Conservation (phyloP, 2,888 invertebrate genomes). For the Caenorhabditis panamensis region DNA sequence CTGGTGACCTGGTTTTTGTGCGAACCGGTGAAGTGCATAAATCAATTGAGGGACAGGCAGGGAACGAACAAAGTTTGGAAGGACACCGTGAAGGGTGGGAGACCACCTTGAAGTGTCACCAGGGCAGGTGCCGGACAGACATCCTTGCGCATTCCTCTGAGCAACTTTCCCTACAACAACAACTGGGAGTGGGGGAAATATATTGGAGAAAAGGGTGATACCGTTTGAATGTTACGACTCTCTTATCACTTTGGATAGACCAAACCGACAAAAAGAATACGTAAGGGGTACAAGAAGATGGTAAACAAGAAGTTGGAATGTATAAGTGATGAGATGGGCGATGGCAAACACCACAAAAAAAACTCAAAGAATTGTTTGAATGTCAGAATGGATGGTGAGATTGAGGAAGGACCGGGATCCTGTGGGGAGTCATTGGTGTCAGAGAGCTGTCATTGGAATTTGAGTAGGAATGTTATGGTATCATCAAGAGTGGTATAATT, state of each 20-base stretch:
- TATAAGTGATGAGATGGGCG: constrained; percentile 42
- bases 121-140: constrained; percentile 7
- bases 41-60: constrained; percentile 25
- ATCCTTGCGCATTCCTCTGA: constrained; percentile 6
- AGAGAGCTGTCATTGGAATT: background rate
- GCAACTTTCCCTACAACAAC: constrained; percentile 1
- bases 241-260: constrained; percentile 40
- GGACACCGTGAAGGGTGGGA: constrained; percentile 13
- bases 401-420: background rate
- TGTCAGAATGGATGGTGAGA: background rate
- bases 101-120: constrained; percentile 32
- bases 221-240: constrained; percentile 19
- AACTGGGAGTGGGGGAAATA: background rate
- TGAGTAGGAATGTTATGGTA: no score
- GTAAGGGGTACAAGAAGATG: constrained; percentile 27
- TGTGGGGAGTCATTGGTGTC: background rate
- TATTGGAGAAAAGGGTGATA: background rate
- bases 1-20: constrained; percentile 53
- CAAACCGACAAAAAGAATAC: constrained; percentile 30
- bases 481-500: no score
- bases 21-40: constrained; percentile 48
- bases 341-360: constrained; percentile 21
- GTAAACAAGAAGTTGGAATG: constrained; percentile 49
- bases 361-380: constrained; percentile 25
- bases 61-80: constrained; percentile 29